Conservation (phyloP, 1,140 invertebrate species). For the Drosophila takahashii region DNA sequence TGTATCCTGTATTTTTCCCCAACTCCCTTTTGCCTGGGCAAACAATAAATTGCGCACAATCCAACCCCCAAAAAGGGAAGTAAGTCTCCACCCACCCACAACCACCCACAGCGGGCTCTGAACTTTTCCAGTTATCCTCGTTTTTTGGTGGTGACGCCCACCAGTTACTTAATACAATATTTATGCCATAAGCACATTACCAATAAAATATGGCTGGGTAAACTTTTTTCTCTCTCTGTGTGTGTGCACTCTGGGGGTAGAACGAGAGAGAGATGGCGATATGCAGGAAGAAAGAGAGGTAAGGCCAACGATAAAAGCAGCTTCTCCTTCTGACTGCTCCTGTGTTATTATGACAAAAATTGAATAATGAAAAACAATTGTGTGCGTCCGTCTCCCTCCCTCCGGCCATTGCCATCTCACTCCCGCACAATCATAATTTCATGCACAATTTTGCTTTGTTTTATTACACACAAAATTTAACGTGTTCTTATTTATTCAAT, state of each 20-base stretch:
- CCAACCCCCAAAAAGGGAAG: slow-evolving; percentile 66
- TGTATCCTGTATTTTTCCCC: slow-evolving; percentile 30
- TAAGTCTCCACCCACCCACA: slow-evolving; percentile 21
- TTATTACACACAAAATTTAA: slow-evolving; percentile 57
- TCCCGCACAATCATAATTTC: slow-evolving; percentile 68
- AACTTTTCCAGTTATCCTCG: slow-evolving; percentile 29
- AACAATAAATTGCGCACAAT: slow-evolving; percentile 81
- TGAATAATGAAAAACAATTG: slow-evolving; percentile 84
- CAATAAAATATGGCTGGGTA: slow-evolving; percentile 81
- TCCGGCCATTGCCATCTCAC: slow-evolving; percentile 20
- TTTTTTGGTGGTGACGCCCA: slow-evolving; percentile 73
- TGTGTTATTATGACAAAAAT: slow-evolving; percentile 75
- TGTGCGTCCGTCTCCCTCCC: slow-evolving; percentile 58
- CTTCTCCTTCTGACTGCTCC: slow-evolving; percentile 35
- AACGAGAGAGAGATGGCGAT: slow-evolving; percentile 17
- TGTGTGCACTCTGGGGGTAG: slow-evolving; percentile 23
- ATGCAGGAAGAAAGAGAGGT: slow-evolving; percentile 13
- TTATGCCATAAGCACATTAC: slow-evolving; percentile 84
- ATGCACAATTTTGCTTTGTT: slow-evolving; percentile 81
- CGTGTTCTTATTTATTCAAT: slow-evolving; percentile 80
- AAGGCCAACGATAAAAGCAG: slow-evolving; percentile 43
- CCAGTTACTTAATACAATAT: slow-evolving; percentile 84
- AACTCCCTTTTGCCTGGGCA: slow-evolving; percentile 24
- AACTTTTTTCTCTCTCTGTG: slow-evolving; percentile 60
- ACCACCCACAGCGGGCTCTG: slow-evolving; percentile 8